Evolutionary conservation across 2,888 invertebrate species (phyloP).

Genomic region (Smittia aterrima): DNA sequence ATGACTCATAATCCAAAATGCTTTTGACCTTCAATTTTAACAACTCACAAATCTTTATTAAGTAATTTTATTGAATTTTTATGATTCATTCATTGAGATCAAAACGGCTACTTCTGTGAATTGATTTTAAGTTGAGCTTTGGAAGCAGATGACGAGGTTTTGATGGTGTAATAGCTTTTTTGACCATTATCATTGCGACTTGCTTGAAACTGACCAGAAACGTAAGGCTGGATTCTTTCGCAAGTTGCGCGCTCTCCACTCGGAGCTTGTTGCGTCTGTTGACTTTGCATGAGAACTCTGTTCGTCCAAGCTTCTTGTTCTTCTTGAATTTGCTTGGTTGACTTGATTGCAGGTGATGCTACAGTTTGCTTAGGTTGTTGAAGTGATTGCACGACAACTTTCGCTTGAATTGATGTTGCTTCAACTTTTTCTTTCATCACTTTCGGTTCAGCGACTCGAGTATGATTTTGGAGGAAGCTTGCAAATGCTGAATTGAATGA

Average conservation of each 20-base stretch:
- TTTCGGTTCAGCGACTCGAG: neutral
- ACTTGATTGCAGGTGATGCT: neutral
- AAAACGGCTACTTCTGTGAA: neutral
- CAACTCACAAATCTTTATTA: neutral
- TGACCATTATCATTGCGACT: neutral
- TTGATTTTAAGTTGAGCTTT: neutral
- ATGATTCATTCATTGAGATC: neutral
- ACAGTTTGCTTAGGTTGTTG: neutral
- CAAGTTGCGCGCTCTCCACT: neutral
- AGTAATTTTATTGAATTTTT: too few species aligned
- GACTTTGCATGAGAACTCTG: neutral
- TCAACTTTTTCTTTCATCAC: neutral
- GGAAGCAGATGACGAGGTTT: too few species aligned
- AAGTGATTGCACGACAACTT: neutral
- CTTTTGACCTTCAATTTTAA: neutral
- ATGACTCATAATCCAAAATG: neutral
- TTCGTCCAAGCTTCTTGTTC: neutral
- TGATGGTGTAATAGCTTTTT: neutral
- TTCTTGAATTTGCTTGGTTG: neutral
- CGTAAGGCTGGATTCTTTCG: constrained; percentile 24
- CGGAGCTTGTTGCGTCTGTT: neutral
- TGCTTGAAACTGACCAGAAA: neutral
- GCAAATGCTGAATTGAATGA: constrained; percentile 31
- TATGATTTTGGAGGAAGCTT: neutral
- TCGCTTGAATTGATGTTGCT: neutral